Evolutionary conservation across 1,140 invertebrate species (phyloP).

Genomic region (Cherax quadricarinatus): DNA sequence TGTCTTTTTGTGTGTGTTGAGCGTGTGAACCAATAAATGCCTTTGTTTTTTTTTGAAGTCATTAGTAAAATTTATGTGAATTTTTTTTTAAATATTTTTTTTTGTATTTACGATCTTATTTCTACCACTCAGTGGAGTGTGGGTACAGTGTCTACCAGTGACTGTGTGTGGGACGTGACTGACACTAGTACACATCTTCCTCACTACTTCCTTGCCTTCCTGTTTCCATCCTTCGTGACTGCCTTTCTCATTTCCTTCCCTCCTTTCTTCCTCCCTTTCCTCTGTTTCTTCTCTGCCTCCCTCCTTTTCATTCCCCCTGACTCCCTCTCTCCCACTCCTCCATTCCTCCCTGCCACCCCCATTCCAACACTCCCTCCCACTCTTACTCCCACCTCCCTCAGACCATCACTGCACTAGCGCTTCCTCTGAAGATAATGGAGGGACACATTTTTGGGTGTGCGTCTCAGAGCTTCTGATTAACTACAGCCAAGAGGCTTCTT

Average conservation of each 20-base stretch:
- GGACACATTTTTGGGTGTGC: background rate
- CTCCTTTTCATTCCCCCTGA: background rate
- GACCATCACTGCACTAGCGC: background rate
- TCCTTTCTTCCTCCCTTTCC: background rate
- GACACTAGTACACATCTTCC: too few species aligned
- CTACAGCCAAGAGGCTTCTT: conserved; percentile 34
- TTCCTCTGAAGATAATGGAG: conserved; percentile 45
- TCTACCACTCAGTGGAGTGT: too few species aligned
- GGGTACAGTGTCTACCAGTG: too few species aligned
- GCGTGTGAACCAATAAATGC: too few species aligned
- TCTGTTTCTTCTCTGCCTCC: background rate
- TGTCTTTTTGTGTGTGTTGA: too few species aligned
- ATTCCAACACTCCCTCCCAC: background rate
- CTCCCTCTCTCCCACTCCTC: background rate
- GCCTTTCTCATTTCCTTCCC: background rate
- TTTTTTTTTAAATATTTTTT: too few species aligned
- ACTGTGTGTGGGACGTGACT: too few species aligned
- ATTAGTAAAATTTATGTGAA: too few species aligned
- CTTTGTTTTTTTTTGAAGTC: too few species aligned
- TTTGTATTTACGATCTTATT: too few species aligned
- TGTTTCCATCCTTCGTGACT: background rate
- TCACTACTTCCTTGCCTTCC: background rate
- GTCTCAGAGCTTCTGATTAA: conserved; percentile 43
- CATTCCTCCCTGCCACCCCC: background rate
- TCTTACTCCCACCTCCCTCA: background rate